Conservation (phyloP, 2,888 invertebrate genomes). For the Tinea semifulvella region DNA sequence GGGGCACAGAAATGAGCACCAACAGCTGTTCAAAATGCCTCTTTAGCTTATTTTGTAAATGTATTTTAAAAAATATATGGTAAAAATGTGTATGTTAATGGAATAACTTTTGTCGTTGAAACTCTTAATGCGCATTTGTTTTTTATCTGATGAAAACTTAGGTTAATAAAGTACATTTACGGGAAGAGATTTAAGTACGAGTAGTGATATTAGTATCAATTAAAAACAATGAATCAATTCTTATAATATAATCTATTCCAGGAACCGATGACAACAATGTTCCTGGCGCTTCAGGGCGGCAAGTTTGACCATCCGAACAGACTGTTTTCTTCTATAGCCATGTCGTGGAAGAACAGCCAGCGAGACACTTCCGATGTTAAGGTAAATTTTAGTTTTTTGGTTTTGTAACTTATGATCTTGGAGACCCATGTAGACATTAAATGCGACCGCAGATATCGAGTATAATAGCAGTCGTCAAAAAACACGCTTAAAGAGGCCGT, state of each 20-base stretch:
- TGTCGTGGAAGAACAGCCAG: conserved; percentile 99
- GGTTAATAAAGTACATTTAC: neutral
- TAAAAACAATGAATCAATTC: too few relatives aligned
- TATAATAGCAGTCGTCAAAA: too few relatives aligned
- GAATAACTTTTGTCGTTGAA: neutral
- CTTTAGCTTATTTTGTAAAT: too few relatives aligned
- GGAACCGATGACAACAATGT: conserved; percentile 99
- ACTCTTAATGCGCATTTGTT: neutral
- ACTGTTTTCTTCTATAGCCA: conserved; percentile 91
- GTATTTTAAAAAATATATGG: too few relatives aligned
- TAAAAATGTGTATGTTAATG: too few relatives aligned
- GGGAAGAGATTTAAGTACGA: neutral
- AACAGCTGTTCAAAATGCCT: conserved; percentile 8
- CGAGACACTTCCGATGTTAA: conserved; percentile 99
- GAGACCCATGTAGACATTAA: too few relatives aligned
- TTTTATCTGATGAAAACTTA: neutral
- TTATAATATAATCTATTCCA: conserved; percentile 40
- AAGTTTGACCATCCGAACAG: conserved; percentile 99
- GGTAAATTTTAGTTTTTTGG: conserved; percentile 61
- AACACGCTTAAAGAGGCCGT: too few relatives aligned
- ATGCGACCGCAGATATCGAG: too few relatives aligned
- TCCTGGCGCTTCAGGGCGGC: conserved; percentile 96
- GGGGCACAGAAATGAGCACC: conserved; percentile 13
- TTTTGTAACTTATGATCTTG: neutral
- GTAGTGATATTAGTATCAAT: too few relatives aligned